Percentiles rank a stretch among this genome's conserved stretches.
Evolutionary conservation across 1,140 invertebrate species (phyloP).

Genomic region (Plectrocnemia conspersa): DNA sequence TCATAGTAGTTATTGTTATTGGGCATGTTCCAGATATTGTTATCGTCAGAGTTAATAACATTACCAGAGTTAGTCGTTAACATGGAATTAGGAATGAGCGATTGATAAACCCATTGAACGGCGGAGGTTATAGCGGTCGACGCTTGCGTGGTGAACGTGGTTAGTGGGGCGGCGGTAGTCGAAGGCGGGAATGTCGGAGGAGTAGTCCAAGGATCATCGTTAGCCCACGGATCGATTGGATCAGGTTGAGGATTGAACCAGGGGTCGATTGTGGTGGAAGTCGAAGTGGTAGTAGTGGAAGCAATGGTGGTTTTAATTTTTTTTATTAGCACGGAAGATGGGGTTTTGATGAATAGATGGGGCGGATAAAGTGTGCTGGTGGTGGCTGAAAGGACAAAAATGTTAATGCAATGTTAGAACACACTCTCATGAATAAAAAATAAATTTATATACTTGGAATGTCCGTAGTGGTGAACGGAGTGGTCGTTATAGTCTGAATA

Average conservation of each 20-base stretch:
- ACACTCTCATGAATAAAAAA: neutral
- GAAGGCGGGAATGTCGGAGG: constrained; percentile 31
- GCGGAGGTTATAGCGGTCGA: constrained; percentile 52
- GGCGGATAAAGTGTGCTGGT: constrained; percentile 31
- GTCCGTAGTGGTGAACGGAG: constrained; percentile 26
- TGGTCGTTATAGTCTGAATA: constrained; percentile 20
- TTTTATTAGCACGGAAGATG: constrained; percentile 25
- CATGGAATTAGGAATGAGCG: constrained; percentile 46
- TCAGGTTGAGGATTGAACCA: constrained; percentile 37
- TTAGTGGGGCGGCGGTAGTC: constrained; percentile 43
- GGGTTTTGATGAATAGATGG: constrained; percentile 26
- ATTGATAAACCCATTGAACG: constrained; percentile 48
- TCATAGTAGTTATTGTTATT: constrained; percentile 31
- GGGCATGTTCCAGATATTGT: constrained; percentile 26
- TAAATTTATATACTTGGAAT: constrained; percentile 19
- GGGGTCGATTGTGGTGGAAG: constrained; percentile 24
- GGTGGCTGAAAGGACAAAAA: constrained; percentile 32
- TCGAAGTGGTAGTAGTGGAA: no score
- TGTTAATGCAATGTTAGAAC: neutral
- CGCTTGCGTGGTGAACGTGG: constrained; percentile 42
- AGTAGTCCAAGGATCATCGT: constrained; percentile 50
- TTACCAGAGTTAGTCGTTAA: constrained; percentile 42
- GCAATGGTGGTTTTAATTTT: constrained; percentile 29
- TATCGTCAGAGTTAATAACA: constrained; percentile 31
- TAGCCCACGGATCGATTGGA: constrained; percentile 46